A percentile compares a stretch with the other conserved stretches of the same genome.
phyloP scores from a whole-genome alignment of 2,888 invertebrate genomes.

The Amblyjoppa proteus region DNA sequence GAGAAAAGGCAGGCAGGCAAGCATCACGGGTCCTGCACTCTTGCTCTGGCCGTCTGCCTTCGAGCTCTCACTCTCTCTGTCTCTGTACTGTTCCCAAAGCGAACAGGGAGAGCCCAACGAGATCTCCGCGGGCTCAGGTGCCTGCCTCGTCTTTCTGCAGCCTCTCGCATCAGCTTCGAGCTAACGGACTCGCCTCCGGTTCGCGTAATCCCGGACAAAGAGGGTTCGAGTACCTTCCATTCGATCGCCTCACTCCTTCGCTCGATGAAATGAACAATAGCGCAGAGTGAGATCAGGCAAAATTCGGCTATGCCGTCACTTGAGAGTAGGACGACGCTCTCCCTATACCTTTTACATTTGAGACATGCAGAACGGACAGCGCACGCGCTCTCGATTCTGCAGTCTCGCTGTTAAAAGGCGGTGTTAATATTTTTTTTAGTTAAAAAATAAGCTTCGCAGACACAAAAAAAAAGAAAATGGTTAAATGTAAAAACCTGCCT shows the following conservation, averaged over 20 bases:
- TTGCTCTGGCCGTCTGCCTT: slow-evolving; percentile 58
- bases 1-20: slow-evolving; percentile 30
- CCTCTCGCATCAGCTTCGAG: slow-evolving; percentile 52
- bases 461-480: too few relatives aligned
- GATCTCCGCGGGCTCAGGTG: slow-evolving; percentile 75
- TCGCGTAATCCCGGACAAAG: slow-evolving; percentile 43
- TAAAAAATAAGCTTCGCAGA: too few relatives aligned
- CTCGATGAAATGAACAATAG: slow-evolving; percentile 30
- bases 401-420: background rate
- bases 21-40: slow-evolving; percentile 12
- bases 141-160: slow-evolving; percentile 61
- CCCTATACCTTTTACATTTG: background rate
- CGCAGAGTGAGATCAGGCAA: background rate
- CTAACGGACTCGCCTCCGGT: slow-evolving; percentile 23
- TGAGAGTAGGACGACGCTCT: slow-evolving; percentile 46
- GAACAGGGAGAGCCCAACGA: slow-evolving; percentile 4
- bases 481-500: background rate
- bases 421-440: too few relatives aligned
- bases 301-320: slow-evolving; percentile 49
- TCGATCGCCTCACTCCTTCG: slow-evolving; percentile 15
- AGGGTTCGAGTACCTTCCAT: slow-evolving; percentile 37
- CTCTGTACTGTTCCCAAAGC: slow-evolving; percentile 18
- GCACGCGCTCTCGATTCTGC: too few relatives aligned
- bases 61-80: slow-evolving; percentile 11
- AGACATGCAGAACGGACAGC: background rate